Evolutionary conservation across 2,888 invertebrate species (phyloP), one percentile per base, ranked within the genome.

Genomic region (Amblyjoppa fuscipennis): DNA sequence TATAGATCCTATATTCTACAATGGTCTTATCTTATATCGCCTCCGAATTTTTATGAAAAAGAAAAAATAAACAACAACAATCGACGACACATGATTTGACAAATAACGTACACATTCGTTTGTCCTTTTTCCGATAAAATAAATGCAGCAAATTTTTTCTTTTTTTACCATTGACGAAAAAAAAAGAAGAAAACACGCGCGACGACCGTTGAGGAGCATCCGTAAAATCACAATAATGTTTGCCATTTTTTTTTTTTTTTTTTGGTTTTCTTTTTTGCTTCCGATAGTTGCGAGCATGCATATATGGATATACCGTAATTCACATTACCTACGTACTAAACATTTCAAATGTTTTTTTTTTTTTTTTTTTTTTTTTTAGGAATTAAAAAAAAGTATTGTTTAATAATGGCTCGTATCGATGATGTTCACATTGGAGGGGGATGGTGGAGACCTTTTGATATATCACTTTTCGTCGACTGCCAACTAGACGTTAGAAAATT

Each of bases 281-380:
- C 70, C 64, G 69, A 69, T 53, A 64, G 28, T 16, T 13, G 31
- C 68, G 59, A 71, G 61, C 68, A 71, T 75, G 76, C 71, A 75
- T 28, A 56, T 56, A 25, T 49, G 69, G 69, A 77, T 61, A 66
- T 61, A 38, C 28, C 56, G 38, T 76, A 31, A 85, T 74, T 76
- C 51, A 53, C 69, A 75, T 85, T 81, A 81, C 79, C 83, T 74
- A 85, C 68, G 49, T 76, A 77, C 74, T 87, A 83, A 87, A 84
- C 81, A 88, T 77, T 56, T 82, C 83, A 84, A 88, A 83, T 74
- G 85, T 88, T 88, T 84, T 70, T 81, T 86, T 81, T 83, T 80
- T 79, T 41, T 69, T 38, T 38, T 20, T 20, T 20, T 20, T 20
- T 20, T 20, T 20, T 20, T 49, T 49, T 51, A n/a, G 25, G 25